Base-by-base conservation (phyloP, 2,797 vertebrate species). In the Pseudomugil tenellus region DNA sequence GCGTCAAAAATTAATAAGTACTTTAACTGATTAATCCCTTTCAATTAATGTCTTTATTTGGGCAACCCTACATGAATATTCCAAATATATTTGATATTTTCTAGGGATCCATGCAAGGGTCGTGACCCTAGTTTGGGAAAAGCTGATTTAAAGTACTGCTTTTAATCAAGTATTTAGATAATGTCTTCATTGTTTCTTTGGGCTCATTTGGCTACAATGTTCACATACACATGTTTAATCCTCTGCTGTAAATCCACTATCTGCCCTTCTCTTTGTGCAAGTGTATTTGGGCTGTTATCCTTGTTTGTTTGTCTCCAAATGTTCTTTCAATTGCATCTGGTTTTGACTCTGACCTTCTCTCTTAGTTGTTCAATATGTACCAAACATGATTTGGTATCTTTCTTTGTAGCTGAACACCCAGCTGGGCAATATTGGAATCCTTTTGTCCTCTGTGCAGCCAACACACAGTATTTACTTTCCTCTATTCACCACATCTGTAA, bases 351-450 rank as follows among this genome's bases (percentile, higher is more conserved):
- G 49, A 23, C 46, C 23, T 49, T 23, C 21, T 23, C 3, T 49
- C 46, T 49, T 49, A 13, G 41, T 49, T 49, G 23, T 49, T 49
- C 62, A 31, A 29, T 51, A 54, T 53, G 34, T 53, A 49, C 21
- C 23, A 49, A 23, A 11, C 43, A 48, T 21, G 9, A 48, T 21
- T 28, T 37, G 37, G 34, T 53, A 41, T 41, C 39, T 58, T 23
- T 41, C 26, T 26, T n/a, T 57, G 46, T 19, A 59, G 41, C 41
- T 71, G 46, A 58, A 63, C 26, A 62, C 19, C 56, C 43, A 64
- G 29, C 32, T 3, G 4, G 37, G 21, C 41, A 10, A 19, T 59
- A 32, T 58, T 53, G 41, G 37, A 65, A 61, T 25, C 19, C 13
- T 29, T 29, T 19, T 17, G 55, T 19, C 17, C 48, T 51, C 28